These are phyloP conservation scores for Drosophila atroscutellata DNA, from an alignment of 2,888 invertebrate genomes.

Conservation along the genomic window DNA sequence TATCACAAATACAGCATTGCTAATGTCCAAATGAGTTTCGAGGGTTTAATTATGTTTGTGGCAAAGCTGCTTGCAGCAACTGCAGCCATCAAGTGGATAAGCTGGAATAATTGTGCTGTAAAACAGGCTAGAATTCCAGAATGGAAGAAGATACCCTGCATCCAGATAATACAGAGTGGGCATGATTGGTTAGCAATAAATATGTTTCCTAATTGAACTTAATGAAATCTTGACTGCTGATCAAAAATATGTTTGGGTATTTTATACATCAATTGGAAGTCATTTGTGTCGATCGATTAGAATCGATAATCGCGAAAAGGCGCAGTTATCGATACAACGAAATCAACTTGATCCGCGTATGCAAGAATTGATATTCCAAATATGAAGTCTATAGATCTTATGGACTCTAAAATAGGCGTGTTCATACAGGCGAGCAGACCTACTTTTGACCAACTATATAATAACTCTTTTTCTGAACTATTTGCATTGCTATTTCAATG, in stretches of 20 bases:
- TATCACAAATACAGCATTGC: not conserved
- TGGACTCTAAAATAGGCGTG: not conserved
- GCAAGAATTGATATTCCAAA: not conserved
- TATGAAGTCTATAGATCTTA: not conserved
- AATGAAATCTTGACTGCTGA: not conserved
- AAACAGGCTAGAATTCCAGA: not conserved
- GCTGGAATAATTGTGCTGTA: not conserved
- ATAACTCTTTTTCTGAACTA: not conserved
- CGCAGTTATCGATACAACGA: not conserved
- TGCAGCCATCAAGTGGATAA: not conserved
- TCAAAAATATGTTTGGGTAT: not conserved
- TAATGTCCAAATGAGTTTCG: not conserved
- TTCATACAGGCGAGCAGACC: no score
- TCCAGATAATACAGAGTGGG: not conserved
- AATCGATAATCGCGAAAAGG: not conserved
- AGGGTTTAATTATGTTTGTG: not conserved
- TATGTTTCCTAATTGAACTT: rapidly evolving
- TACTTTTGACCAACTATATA: not conserved
- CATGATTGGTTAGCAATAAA: not conserved
- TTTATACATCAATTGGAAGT: not conserved
- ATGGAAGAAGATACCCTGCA: not conserved
- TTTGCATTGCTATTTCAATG: not conserved
- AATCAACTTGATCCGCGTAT: not conserved
- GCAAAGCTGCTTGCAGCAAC: not conserved
- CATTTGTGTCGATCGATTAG: not conserved